These are phyloP conservation scores for Dasypolia templi DNA, from an alignment of 2,888 invertebrate genomes.

Conservation along the genomic window DNA sequence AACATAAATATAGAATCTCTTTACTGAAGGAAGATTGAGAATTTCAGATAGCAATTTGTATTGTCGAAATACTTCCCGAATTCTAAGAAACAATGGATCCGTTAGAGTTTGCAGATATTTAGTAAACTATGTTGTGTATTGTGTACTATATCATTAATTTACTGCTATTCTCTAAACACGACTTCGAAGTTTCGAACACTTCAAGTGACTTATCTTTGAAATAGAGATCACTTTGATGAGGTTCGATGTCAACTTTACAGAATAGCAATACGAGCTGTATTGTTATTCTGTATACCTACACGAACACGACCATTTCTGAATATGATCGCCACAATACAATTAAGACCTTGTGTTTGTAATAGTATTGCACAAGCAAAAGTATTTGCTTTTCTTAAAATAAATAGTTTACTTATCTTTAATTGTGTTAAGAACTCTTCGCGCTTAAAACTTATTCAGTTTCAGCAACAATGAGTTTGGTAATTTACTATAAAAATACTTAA, in stretches of 20 bases:
- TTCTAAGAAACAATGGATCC: constrained; percentile 19
- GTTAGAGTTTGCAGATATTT: constrained; percentile 11
- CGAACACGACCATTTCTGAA: background rate
- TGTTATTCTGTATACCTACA: too few relatives aligned
- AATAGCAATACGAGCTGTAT: background rate
- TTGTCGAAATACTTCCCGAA: constrained; percentile 22
- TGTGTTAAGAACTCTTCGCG: constrained; percentile 11
- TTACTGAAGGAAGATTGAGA: constrained; percentile 34
- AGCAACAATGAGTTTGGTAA: constrained; percentile 31
- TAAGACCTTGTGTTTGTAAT: background rate
- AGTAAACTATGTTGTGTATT: constrained; percentile 16
- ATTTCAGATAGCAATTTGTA: constrained; percentile 26
- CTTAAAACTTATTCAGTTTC: constrained; percentile 26
- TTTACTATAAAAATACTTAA: constrained; percentile 38
- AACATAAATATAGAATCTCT: constrained; percentile 47
- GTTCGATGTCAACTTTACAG: background rate
- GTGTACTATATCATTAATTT: constrained; percentile 6
- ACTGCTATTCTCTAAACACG: background rate
- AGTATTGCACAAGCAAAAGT: background rate
- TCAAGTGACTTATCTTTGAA: constrained; percentile 17
- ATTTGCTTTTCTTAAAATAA: background rate
- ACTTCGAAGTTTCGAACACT: constrained; percentile 3
- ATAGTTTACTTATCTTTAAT: background rate
- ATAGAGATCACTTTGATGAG: constrained; percentile 6
- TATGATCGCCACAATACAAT: too few relatives aligned